Base-by-base conservation (phyloP, 2,113 vertebrate genomes). In the Danionella cerebrum region DNA sequence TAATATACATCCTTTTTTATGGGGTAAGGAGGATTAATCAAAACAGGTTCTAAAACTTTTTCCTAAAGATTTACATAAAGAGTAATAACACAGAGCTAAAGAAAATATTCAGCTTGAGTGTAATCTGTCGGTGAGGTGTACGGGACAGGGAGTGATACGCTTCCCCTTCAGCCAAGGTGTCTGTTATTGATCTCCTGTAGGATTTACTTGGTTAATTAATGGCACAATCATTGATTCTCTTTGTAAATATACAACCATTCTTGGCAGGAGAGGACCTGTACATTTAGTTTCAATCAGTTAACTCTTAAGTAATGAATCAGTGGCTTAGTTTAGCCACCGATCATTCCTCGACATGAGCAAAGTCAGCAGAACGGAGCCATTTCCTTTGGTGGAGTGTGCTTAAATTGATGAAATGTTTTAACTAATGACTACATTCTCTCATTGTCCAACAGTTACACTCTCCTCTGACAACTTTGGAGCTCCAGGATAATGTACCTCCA, bases 171-270 rank as follows among this genome's bases (percentile, higher is more conserved):
- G 73, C 51, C 14, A 27, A 63, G 68, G 74, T 78, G 78, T 78
- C 78, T 68, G 65, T 16, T 54, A 74, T 22, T 38, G 57, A 5
- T 66, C 76, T 62, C 51, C 75, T 77, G 72, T 80, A 81, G 75
- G 67, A 70, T 65, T 71, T 53, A 78, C 65, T 80, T 75, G 75
- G 70, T 79, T 82, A 80, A 85, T 85, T 68, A 81, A 87, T 78
- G 82, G 69, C 79, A 67, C 55, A 33, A 45, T 75, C 13, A 74
- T 55, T 6, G 55, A 83, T 85, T 59, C 39, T 76, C 77, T 39
- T 57, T 73, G 70, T 50, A 57, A 3, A 65, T 50, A 66, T 71
- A 36, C 63, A 75, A 67, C 55, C 31, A 36, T 71, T 33, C 33
- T 52, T 55, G 29, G 10, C 14, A n/a, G 65, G 44, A 60, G 60